A percentile compares a stretch with the other conserved stretches of the same genome.
These are phyloP conservation scores for Margarornis squamiger DNA, from an alignment of 2,797 vertebrate genomes.

Conservation along the genomic window DNA sequence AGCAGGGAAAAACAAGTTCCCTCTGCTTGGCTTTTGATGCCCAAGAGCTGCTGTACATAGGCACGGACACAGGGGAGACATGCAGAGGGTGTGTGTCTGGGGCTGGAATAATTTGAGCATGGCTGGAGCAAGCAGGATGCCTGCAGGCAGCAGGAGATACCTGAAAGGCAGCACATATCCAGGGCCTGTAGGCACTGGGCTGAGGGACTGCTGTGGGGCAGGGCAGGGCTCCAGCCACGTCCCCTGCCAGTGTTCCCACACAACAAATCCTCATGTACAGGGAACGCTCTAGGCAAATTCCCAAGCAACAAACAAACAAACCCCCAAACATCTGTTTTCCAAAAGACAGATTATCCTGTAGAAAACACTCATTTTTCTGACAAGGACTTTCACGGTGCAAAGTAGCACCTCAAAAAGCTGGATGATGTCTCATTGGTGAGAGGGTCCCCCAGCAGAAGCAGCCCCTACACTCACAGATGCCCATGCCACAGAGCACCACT, in stretches of 20 bases:
- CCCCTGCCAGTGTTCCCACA: fast-evolving
- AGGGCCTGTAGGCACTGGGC: not conserved
- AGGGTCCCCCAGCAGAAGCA: not conserved
- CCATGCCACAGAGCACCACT: not conserved
- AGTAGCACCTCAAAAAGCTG: not conserved
- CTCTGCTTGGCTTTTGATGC: not conserved
- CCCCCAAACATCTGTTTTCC: not conserved
- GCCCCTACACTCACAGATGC: not conserved
- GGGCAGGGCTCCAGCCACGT: not conserved
- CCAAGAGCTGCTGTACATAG: not conserved
- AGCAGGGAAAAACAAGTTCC: not conserved
- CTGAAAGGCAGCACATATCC: not conserved
- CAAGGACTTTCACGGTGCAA: not conserved
- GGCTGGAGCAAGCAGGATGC: not conserved
- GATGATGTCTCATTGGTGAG: not conserved
- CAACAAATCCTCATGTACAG: not conserved
- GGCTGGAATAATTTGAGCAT: not conserved
- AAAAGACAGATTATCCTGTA: not conserved
- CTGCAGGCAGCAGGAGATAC: not conserved
- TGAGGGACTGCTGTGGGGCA: not conserved
- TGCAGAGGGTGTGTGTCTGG: not conserved
- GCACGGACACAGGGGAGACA: not conserved
- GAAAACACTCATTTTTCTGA: not conserved
- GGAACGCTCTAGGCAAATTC: not conserved
- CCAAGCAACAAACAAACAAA: not conserved